These are phyloP conservation scores for Candoia aspera DNA, from an alignment of 2,113 vertebrate species.

Conservation along the genomic window DNA sequence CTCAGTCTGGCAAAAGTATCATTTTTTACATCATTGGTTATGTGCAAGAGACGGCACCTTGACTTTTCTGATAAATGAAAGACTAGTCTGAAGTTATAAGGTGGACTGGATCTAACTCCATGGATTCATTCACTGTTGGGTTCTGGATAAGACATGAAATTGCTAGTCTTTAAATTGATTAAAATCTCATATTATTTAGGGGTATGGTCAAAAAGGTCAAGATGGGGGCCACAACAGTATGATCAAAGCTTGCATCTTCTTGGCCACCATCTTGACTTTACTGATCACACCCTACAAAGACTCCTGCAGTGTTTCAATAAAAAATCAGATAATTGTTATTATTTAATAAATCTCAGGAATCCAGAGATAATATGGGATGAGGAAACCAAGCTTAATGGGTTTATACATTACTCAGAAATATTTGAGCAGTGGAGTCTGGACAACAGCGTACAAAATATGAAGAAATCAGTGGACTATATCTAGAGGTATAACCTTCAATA, in stretches of 20 bases:
- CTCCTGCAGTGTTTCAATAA: neutral
- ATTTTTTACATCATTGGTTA: neutral
- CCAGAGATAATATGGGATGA: too few relatives aligned
- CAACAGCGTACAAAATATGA: too few relatives aligned
- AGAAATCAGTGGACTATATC: too few relatives aligned
- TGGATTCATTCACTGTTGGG: neutral
- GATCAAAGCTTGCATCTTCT: neutral
- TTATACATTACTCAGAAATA: too few relatives aligned
- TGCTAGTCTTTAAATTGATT: neutral
- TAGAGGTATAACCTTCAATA: too few relatives aligned
- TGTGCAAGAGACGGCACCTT: neutral
- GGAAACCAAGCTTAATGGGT: too few relatives aligned
- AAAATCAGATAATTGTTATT: neutral
- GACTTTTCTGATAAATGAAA: neutral
- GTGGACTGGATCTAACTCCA: neutral
- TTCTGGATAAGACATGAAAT: neutral
- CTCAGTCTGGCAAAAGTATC: neutral
- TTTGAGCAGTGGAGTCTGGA: too few relatives aligned
- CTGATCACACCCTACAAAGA: neutral
- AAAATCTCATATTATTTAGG: neutral
- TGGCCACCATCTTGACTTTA: neutral
- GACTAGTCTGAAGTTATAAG: neutral
- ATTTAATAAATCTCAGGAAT: too few relatives aligned
- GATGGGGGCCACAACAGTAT: neutral
- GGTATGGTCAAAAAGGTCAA: neutral